Conservation (phyloP, 2,888 invertebrate genomes). For the Microctonus brassicae region DNA sequence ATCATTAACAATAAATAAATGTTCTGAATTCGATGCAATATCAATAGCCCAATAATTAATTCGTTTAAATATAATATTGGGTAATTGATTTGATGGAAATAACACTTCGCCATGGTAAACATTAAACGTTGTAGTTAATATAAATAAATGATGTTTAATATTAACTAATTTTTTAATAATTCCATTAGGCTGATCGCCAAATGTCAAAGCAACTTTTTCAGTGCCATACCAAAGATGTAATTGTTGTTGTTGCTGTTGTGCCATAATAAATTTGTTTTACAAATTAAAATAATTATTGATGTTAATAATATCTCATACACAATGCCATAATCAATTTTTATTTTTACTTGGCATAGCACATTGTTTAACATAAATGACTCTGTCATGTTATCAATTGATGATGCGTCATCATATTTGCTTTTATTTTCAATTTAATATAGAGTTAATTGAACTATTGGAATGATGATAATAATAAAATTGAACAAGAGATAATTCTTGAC, state of each 20-base stretch:
- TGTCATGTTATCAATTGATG: conserved; percentile 27
- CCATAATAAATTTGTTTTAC: conserved; percentile 44
- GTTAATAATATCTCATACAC: background rate
- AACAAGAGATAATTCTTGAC: background rate
- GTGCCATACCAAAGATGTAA: conserved; percentile 64
- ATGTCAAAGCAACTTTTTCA: conserved; percentile 59
- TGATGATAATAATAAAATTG: too few species aligned
- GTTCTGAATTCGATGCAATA: conserved; percentile 75
- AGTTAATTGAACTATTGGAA: too few species aligned
- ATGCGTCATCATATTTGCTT: conserved; percentile 17
- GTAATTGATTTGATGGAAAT: conserved; percentile 51
- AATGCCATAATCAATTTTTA: background rate
- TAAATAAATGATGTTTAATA: conserved; percentile 69
- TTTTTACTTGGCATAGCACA: background rate
- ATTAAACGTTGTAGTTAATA: conserved; percentile 67
- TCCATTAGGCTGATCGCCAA: conserved; percentile 59
- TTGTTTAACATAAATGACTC: background rate
- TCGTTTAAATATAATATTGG: conserved; percentile 70
- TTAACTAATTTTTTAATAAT: conserved; percentile 69
- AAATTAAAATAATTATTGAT: background rate
- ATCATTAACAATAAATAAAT: conserved; percentile 75
- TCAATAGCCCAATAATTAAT: conserved; percentile 74
- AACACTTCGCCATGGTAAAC: conserved; percentile 69
- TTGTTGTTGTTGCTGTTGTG: conserved; percentile 45
- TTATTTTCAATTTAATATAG: background rate